These are phyloP conservation scores for Cynopterus brachyotis DNA, from an alignment of 2,113 vertebrate species.

Conservation along the genomic window DNA sequence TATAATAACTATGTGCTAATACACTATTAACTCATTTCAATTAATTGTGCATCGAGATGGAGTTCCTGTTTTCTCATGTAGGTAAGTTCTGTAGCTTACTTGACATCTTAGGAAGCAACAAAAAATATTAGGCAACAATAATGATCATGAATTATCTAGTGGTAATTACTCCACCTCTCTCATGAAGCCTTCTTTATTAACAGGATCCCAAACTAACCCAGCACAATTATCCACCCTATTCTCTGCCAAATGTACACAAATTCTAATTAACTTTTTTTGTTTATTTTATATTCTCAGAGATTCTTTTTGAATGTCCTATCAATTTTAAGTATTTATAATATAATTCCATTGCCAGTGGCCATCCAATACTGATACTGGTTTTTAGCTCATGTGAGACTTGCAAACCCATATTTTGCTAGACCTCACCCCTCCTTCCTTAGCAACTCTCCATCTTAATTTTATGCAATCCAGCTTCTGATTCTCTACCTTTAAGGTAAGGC, in stretches of 20 bases:
- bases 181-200: background rate
- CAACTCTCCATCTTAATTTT: background rate
- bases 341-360: background rate
- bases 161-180: background rate
- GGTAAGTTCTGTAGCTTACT: background rate
- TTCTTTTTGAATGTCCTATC: background rate
- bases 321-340: background rate
- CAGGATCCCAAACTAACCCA: background rate
- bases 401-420: background rate
- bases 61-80: background rate
- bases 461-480: background rate
- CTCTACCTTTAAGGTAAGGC: background rate
- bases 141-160: background rate
- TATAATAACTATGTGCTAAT: background rate
- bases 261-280: conserved; percentile 9
- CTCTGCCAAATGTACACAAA: background rate
- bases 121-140: background rate
- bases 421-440: background rate
- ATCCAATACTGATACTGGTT: background rate
- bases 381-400: background rate
- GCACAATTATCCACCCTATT: background rate
- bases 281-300: background rate
- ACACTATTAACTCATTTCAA: background rate
- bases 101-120: background rate
- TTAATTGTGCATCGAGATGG: background rate